A percentile compares a stretch with the other conserved stretches of the same genome.
phyloP scores from a whole-genome alignment of 2,888 invertebrate species.

The Beris morrisii region DNA sequence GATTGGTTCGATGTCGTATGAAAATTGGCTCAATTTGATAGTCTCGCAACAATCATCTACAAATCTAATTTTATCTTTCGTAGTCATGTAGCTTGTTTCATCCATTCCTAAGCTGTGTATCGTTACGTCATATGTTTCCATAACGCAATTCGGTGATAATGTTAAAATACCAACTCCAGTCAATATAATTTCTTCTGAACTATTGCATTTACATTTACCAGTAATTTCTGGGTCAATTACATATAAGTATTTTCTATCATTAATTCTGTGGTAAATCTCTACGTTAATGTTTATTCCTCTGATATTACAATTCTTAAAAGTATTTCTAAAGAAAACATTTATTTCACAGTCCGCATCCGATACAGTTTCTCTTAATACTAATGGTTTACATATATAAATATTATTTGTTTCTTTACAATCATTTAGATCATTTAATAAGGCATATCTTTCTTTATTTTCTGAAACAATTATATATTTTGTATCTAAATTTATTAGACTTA shows the following conservation, averaged over 20 bases:
- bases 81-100: neutral
- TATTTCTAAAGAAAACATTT: neutral
- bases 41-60: conserved; percentile 7
- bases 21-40: neutral
- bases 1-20: neutral
- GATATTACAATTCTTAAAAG: neutral
- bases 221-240: neutral
- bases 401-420: neutral
- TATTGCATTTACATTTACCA: neutral
- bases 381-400: too few relatives aligned
- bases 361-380: neutral
- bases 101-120: neutral
- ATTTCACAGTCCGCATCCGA: neutral
- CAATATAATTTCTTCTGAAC: neutral
- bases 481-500: neutral
- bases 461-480: neutral
- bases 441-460: conserved; percentile 3
- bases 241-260: neutral
- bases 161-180: conserved; percentile 1
- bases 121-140: conserved; percentile 9
- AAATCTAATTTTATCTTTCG: neutral
- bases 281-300: too few relatives aligned
- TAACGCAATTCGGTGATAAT: neutral
- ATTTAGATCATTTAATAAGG: neutral
- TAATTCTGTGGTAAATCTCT: too few relatives aligned